phyloP scores from a whole-genome alignment of 2,113 vertebrate species.

The Fukomys damarensis region DNA sequence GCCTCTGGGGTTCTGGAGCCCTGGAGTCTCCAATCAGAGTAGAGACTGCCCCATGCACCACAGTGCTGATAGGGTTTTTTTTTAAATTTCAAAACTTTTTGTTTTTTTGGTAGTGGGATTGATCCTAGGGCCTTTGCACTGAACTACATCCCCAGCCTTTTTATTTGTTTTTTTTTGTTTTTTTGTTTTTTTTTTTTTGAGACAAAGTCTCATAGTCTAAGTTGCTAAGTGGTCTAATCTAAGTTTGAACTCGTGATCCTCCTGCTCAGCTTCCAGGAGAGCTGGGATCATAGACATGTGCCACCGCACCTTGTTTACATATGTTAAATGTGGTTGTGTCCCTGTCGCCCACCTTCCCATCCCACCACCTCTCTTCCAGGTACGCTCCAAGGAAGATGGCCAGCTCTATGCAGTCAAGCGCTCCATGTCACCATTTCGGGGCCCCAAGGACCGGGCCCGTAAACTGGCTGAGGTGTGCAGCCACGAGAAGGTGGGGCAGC shows the following conservation, averaged over 20 bases:
- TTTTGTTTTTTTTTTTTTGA: not conserved
- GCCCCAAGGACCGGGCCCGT: slow-evolving; percentile 88
- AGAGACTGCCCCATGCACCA: not conserved
- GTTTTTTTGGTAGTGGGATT: not conserved
- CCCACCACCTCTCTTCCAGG: slow-evolving; percentile 81
- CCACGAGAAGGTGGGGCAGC: slow-evolving; percentile 90
- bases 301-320: fast-evolving
- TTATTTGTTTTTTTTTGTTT: too few species aligned
- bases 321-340: not conserved
- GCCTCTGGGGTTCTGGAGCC: not conserved
- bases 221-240: not conserved
- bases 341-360: not conserved
- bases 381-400: slow-evolving; percentile 89
- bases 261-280: not conserved
- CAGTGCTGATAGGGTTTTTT: not conserved
- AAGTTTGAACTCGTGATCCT: not conserved
- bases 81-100: not conserved
- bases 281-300: not conserved
- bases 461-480: slow-evolving; percentile 91
- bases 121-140: too few species aligned
- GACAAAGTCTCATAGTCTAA: not conserved
- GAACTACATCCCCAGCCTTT: too few species aligned
- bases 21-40: not conserved
- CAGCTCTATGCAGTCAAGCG: slow-evolving; percentile 92
- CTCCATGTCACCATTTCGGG: slow-evolving; percentile 90